Percentiles rank a stretch among this genome's conserved stretches.
Evolutionary conservation across 2,113 vertebrate genomes (phyloP).

Genomic region (Stigmatopora nigra): DNA sequence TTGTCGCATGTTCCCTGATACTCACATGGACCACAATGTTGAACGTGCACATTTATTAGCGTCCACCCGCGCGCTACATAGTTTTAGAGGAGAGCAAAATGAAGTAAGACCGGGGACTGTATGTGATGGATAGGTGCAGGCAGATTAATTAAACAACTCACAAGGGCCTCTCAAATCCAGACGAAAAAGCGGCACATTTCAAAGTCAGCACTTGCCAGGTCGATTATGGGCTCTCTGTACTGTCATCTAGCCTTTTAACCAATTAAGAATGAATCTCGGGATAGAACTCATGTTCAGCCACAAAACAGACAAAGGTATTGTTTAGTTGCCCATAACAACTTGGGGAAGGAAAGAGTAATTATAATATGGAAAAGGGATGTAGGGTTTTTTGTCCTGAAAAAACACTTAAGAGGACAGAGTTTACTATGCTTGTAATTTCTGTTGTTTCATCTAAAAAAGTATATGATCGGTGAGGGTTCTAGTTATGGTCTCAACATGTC

Average conservation of each 20-base stretch:
- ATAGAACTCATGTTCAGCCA: background rate
- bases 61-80: conserved; percentile 1
- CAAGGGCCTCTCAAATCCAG: background rate
- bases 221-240: background rate
- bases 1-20: background rate
- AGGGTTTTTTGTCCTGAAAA: background rate
- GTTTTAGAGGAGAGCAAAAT: conserved; percentile 12
- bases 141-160: background rate
- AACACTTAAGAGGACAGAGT: background rate
- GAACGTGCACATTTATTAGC: conserved; percentile 14
- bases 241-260: background rate
- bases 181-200: background rate
- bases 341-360: background rate
- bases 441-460: background rate
- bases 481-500: too few species aligned
- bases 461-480: background rate
- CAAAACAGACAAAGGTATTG: background rate
- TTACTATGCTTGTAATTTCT: background rate
- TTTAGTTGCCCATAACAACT: background rate
- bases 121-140: background rate
- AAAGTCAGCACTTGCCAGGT: background rate
- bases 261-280: background rate
- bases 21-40: conserved; percentile 5
- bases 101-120: background rate
- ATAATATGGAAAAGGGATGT: background rate